phyloP scores from a whole-genome alignment of 2,888 invertebrate genomes.

The Drosophila niveifrons region DNA sequence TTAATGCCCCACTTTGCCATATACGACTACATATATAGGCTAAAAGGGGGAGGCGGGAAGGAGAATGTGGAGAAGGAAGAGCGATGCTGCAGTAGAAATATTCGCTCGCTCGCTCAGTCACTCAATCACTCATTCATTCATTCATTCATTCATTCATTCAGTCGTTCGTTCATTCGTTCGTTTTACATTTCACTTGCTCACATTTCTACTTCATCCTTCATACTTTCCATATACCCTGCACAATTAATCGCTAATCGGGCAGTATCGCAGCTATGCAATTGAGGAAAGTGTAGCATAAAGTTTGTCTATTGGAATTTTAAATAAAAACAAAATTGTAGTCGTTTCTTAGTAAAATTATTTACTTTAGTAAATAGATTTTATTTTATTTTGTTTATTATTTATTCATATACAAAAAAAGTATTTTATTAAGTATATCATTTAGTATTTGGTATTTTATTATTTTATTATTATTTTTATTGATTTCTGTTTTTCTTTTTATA shows the following conservation, averaged over 20 bases:
- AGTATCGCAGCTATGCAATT: too few relatives aligned
- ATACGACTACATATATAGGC: slow-evolving; percentile 10
- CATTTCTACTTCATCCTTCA: slow-evolving; percentile 9
- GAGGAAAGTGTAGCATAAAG: too few relatives aligned
- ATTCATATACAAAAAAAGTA: too few relatives aligned
- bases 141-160: slow-evolving; percentile 51
- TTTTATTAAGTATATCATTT: too few relatives aligned
- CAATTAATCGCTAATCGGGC: background rate
- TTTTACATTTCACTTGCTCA: slow-evolving; percentile 55
- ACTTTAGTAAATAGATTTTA: too few relatives aligned
- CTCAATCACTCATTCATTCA: slow-evolving; percentile 51
- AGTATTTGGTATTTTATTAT: too few relatives aligned
- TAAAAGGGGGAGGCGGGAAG: background rate
- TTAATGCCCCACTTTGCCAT: slow-evolving; percentile 49
- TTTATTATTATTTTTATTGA: too few relatives aligned
- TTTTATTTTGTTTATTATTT: too few relatives aligned
- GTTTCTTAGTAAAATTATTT: too few relatives aligned
- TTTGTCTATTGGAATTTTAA: too few relatives aligned
- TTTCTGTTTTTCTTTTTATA: too few relatives aligned
- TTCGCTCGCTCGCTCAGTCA: slow-evolving; percentile 47
- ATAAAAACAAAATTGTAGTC: too few relatives aligned
- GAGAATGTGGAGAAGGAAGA: background rate
- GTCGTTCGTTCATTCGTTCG: slow-evolving; percentile 45
- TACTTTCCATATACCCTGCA: slow-evolving; percentile 8
- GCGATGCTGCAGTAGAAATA: slow-evolving; percentile 10